Evolutionary conservation across 1,140 invertebrate genomes (phyloP).

Genomic region (Lysiphlebus fabarum): DNA sequence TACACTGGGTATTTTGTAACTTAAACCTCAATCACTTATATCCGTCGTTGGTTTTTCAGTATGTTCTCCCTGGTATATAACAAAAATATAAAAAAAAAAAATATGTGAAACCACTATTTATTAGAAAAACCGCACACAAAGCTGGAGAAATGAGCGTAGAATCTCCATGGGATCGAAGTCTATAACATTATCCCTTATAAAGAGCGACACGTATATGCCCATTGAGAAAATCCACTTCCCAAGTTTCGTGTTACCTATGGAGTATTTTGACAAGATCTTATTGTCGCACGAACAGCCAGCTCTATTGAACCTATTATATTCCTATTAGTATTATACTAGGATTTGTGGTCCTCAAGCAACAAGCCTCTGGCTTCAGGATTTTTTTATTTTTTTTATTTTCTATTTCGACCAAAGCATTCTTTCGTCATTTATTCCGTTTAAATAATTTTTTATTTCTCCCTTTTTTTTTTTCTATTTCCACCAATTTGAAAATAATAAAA

Average conservation of each 20-base stretch:
- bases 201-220: constrained; percentile 29
- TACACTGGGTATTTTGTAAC: constrained; percentile 32
- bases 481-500: too few relatives aligned
- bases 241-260: constrained; percentile 49
- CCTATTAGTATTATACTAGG: constrained; percentile 56
- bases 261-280: constrained; percentile 56
- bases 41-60: constrained; percentile 12
- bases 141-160: too few relatives aligned
- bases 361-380: constrained; percentile 33
- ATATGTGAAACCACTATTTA: too few relatives aligned
- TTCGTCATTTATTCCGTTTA: not conserved
- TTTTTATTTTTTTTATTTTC: constrained; percentile 25
- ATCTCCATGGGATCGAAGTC: too few relatives aligned
- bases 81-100: not conserved
- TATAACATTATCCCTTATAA: too few relatives aligned
- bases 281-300: constrained; percentile 46
- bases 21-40: constrained; percentile 44
- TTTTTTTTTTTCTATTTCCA: constrained; percentile 3
- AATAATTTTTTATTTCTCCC: not conserved
- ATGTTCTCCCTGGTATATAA: too few relatives aligned
- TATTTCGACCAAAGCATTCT: not conserved
- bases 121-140: constrained; percentile 36
- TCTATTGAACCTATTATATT: constrained; percentile 55
- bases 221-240: constrained; percentile 54
- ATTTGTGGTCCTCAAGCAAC: constrained; percentile 47